phyloP scores from a whole-genome alignment of 1,140 invertebrate species.

The Cheumatopsyche charites region DNA sequence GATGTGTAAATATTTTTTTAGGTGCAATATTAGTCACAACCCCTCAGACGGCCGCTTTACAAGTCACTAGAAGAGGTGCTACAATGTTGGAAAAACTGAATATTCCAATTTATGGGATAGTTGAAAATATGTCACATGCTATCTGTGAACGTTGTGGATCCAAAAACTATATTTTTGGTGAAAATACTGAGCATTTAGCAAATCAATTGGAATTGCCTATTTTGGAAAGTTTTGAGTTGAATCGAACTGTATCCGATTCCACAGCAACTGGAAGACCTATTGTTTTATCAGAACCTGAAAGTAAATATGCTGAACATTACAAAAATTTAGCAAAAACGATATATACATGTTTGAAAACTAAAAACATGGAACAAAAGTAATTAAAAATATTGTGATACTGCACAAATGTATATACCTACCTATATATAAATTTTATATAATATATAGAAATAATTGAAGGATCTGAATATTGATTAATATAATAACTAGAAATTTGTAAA shows the following conservation, averaged over 20 bases:
- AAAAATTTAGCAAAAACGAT: slow-evolving; percentile 63
- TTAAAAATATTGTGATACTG: not conserved
- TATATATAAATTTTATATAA: too few species aligned
- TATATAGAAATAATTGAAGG: too few species aligned
- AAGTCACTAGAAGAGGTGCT: slow-evolving; percentile 79
- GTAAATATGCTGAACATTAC: slow-evolving; percentile 63
- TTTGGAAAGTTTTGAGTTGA: slow-evolving; percentile 77
- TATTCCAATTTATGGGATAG: slow-evolving; percentile 80
- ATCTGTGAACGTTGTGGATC: slow-evolving; percentile 74
- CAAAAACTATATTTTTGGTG: slow-evolving; percentile 68
- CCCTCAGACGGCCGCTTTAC: slow-evolving; percentile 80
- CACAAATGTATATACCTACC: not conserved
- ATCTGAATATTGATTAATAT: too few species aligned
- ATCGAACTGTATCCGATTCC: slow-evolving; percentile 70
- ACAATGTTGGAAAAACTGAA: slow-evolving; percentile 82
- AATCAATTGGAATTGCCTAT: slow-evolving; percentile 64
- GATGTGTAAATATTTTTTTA: slow-evolving; percentile 50
- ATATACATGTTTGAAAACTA: slow-evolving; percentile 48
- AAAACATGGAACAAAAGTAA: not conserved
- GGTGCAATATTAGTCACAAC: slow-evolving; percentile 85
- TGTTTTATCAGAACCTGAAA: slow-evolving; percentile 72
- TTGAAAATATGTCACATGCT: slow-evolving; percentile 84
- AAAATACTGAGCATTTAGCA: slow-evolving; percentile 62
- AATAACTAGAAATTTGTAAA: too few species aligned
- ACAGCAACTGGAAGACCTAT: slow-evolving; percentile 80